These are phyloP conservation scores for Ctenopoma multispine DNA, from an alignment of 2,797 vertebrate genomes.

Conservation along the genomic window DNA sequence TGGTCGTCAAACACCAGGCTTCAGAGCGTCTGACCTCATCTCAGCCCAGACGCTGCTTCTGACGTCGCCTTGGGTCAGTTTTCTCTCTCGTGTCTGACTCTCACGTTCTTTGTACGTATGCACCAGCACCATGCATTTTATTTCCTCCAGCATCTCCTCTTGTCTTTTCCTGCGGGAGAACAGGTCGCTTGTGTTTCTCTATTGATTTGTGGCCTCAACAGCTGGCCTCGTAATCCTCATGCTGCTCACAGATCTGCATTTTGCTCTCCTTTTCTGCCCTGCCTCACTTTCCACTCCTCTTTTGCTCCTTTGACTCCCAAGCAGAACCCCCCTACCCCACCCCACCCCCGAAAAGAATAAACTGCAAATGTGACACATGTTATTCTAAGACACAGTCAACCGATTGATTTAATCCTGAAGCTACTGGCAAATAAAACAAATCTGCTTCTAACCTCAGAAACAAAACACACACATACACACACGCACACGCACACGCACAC, in stretches of 20 bases:
- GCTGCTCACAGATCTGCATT: conserved; percentile 39
- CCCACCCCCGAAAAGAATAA: background rate
- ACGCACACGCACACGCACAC: conserved; percentile 21
- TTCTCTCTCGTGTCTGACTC: conserved; percentile 10
- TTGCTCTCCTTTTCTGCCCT: conserved; percentile 29
- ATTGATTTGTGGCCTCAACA: conserved; percentile 19
- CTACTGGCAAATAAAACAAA: conserved; percentile 39
- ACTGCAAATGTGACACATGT: conserved; percentile 18
- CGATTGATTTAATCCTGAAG: conserved; percentile 62
- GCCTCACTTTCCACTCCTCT: conserved; percentile 7
- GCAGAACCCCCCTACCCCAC: no score
- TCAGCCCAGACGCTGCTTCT: conserved; percentile 36
- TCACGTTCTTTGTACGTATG: conserved; percentile 9
- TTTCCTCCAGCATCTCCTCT: background rate
- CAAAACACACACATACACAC: conserved; percentile 22
- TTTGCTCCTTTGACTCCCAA: background rate
- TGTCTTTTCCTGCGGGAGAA: conserved; percentile 7
- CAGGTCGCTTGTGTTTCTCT: conserved; percentile 1
- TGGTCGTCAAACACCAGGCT: conserved; percentile 47
- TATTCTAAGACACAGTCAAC: conserved; percentile 26
- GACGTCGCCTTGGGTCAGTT: conserved; percentile 36
- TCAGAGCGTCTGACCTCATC: conserved; percentile 59
- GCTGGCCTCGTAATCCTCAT: conserved; percentile 46
- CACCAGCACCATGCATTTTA: background rate
- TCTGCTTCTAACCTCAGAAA: conserved; percentile 17